phyloP scores from a whole-genome alignment of 2,888 invertebrate species.

The Ophion slaviceki region DNA sequence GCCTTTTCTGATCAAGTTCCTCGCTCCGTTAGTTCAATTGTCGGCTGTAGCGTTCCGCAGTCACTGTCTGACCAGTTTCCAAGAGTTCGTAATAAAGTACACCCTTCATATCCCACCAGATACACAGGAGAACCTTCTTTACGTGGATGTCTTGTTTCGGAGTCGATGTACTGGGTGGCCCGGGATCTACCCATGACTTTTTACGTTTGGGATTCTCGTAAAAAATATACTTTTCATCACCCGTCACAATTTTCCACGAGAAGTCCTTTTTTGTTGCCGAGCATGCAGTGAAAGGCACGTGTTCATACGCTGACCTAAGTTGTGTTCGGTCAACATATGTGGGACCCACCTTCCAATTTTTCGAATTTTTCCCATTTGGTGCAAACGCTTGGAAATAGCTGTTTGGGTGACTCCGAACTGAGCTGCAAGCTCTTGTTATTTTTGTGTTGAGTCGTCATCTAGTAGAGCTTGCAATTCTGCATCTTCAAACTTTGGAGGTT shows the following conservation, averaged over 20 bases:
- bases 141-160: neutral
- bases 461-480: no score
- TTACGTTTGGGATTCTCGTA: conserved; percentile 14
- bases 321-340: neutral
- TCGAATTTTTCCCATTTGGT: no score
- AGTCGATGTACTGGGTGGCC: neutral
- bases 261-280: neutral
- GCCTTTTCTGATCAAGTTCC: conserved; percentile 58
- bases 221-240: neutral
- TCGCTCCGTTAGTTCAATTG: conserved; percentile 60
- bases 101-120: conserved; percentile 67
- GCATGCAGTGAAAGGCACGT: neutral
- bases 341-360: neutral
- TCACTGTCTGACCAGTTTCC: conserved; percentile 60
- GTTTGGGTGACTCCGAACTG: no score
- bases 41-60: conserved; percentile 43
- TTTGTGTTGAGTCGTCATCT: no score
- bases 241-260: neutral
- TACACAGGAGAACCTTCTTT: conserved; percentile 4
- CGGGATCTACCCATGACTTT: conserved; percentile 13
- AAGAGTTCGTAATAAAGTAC: conserved; percentile 66
- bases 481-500: no score
- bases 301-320: neutral
- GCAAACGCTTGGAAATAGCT: no score
- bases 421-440: no score